phyloP scores from a whole-genome alignment of 2,888 invertebrate species.

The Xestobium rufovillosum region DNA sequence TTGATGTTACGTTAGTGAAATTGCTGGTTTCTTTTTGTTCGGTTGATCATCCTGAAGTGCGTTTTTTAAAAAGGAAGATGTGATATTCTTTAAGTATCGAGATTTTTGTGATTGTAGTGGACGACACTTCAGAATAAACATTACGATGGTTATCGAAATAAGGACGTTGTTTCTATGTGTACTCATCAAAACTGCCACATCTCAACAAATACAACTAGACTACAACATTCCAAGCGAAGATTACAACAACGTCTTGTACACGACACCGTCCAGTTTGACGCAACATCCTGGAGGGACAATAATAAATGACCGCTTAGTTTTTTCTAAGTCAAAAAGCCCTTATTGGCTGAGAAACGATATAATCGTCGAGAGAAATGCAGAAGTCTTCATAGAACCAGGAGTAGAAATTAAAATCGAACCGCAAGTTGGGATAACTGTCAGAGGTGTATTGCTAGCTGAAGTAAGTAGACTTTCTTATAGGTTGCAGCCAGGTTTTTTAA shows the following conservation, averaged over 20 bases:
- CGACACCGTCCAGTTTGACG: slow-evolving; percentile 31
- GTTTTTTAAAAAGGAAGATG: too few relatives aligned
- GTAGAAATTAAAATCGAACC: slow-evolving; percentile 85
- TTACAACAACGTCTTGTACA: slow-evolving; percentile 3
- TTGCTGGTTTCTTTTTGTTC: too few relatives aligned
- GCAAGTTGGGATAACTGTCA: slow-evolving; percentile 87
- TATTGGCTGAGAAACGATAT: slow-evolving; percentile 74
- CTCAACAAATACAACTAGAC: too few relatives aligned
- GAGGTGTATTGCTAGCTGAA: slow-evolving; percentile 81
- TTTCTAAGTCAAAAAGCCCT: slow-evolving; percentile 57
- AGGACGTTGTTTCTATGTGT: too few relatives aligned
- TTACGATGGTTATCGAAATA: too few relatives aligned
- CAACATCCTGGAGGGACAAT: slow-evolving; percentile 59
- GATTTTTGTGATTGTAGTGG: too few relatives aligned
- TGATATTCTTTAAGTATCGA: too few relatives aligned
- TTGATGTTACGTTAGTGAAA: too few relatives aligned
- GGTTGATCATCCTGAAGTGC: too few relatives aligned
- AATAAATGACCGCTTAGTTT: slow-evolving; percentile 47
- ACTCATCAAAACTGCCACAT: too few relatives aligned
- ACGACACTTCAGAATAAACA: too few relatives aligned
- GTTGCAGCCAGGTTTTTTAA: too few relatives aligned
- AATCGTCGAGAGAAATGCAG: slow-evolving; percentile 68
- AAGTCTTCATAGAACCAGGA: slow-evolving; percentile 82
- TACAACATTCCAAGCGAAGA: neutral
- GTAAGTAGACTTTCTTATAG: slow-evolving; percentile 61